A percentile compares a stretch with the other conserved stretches of the same genome.
Evolutionary conservation across 2,888 invertebrate species (phyloP).

Genomic region (Lymantria monacha): DNA sequence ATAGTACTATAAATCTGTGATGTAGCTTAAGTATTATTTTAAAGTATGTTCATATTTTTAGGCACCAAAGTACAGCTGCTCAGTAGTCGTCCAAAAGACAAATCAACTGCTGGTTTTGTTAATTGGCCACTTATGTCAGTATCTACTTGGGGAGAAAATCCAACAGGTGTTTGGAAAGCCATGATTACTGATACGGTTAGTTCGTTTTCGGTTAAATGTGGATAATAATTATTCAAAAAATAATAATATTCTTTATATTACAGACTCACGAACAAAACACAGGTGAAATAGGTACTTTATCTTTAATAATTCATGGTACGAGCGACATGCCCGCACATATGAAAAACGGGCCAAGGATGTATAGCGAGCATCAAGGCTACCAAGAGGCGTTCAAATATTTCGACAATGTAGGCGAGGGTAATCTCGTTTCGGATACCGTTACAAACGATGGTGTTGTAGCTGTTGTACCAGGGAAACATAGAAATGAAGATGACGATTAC

Average conservation of each 20-base stretch:
- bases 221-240: not conserved
- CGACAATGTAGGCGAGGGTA: constrained; percentile 20
- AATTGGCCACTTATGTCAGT: constrained; percentile 95
- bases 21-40: not conserved
- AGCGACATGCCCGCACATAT: constrained; percentile 84
- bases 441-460: constrained; percentile 37
- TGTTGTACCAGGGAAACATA: constrained; percentile 43
- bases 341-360: constrained; percentile 76
- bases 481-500: constrained; percentile 28
- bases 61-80: constrained; percentile 88
- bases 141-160: constrained; percentile 94
- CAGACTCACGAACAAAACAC: constrained; percentile 70
- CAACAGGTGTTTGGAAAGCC: constrained; percentile 86
- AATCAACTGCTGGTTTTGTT: constrained; percentile 86
- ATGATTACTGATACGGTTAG: constrained; percentile 73
- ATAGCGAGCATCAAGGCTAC: constrained; percentile 73
- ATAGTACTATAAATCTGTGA: too few relatives aligned
- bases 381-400: constrained; percentile 40
- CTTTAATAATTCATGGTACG: constrained; percentile 89
- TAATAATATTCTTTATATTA: constrained; percentile 8
- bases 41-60: constrained; percentile 41
- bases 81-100: constrained; percentile 86
- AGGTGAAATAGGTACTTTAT: constrained; percentile 82
- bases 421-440: constrained; percentile 35
- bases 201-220: not conserved